phyloP scores from a whole-genome alignment of 2,113 vertebrate genomes.

The Leiothrix lutea region DNA sequence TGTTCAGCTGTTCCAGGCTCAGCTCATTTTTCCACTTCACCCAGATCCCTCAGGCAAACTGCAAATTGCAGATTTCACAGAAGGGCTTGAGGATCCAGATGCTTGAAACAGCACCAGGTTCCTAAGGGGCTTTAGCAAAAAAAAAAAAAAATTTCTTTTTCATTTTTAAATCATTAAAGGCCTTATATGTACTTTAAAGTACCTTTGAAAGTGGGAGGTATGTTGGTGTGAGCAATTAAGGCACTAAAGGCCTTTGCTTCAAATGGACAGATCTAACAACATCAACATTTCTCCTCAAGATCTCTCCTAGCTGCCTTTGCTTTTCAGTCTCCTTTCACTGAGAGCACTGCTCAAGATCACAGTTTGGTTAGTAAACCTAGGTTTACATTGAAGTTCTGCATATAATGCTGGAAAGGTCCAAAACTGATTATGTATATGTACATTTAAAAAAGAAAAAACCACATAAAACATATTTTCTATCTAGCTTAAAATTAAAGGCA shows the following conservation, averaged over 20 bases:
- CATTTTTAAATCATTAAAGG: background rate
- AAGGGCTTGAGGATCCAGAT: background rate
- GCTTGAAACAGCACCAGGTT: background rate
- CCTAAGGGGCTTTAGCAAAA: background rate
- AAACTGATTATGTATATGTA: background rate
- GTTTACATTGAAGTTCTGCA: background rate
- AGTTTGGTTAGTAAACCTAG: background rate
- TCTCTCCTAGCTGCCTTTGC: background rate
- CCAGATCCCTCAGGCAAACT: background rate
- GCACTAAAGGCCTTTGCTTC: background rate
- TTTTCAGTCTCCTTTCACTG: background rate
- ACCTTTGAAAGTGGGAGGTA: background rate
- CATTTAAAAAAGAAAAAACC: fast-evolving
- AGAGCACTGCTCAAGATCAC: background rate
- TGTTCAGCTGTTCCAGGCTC: background rate
- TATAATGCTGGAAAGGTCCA: background rate
- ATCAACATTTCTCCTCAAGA: background rate
- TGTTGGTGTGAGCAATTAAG: background rate
- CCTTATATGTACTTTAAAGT: background rate
- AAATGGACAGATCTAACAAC: background rate
- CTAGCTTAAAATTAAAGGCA: background rate
- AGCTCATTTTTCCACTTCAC: background rate
- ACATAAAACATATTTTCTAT: background rate
- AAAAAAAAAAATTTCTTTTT: background rate
- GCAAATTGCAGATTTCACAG: background rate